Base-by-base conservation (phyloP, 2,888 invertebrate species). In the Scaptomyza flava region DNA sequence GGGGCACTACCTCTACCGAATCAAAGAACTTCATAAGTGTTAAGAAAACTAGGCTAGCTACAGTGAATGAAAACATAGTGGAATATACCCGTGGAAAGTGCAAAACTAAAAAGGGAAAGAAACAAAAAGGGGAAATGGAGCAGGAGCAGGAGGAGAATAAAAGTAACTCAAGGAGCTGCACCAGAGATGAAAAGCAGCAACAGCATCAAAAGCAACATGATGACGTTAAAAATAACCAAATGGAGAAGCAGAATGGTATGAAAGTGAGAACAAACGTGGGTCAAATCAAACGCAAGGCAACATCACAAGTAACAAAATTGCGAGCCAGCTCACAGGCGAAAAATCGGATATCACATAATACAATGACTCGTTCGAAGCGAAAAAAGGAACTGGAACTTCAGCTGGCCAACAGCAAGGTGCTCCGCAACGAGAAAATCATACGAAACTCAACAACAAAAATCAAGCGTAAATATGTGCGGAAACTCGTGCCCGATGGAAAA, bases 301-400 rank as follows among this genome's bases (percentile, higher is more conserved):
- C 57, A 42, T 9, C 50, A 3, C 11, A 38, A 17, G 11, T 30
- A 52, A 23, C 14, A 50, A 36, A n/a, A 11, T 50, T 50, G 34
- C 50, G 34, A 11, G 9, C 50, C 34, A 34, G 9, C 34, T 20
- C 36, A 11, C 36, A 51, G 8, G 7, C 14, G 11, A 70, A 68
- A 2, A 73, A 61, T 30, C 83, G 79, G 31, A 76, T 89, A 20
- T 79, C 86, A 1, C 76, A 89, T 67, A 92, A 90, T 81, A 92
- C 89, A 72, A 92, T 90, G 93, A 93, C 90, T 47, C 90, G 90
- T 84, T 93, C 88, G 43, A 91, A 91, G 73, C 84, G 88, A 1
- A 91, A 91, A 68, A 85, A 89, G 42, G 91, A 91, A 72, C 63
- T 91, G n/a, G 91, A 92, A 48, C 79, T 90, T 3, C 90, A 91